Evolutionary conservation across 1,140 invertebrate genomes (phyloP).

Genomic region (Ceratosolen solmsi): DNA sequence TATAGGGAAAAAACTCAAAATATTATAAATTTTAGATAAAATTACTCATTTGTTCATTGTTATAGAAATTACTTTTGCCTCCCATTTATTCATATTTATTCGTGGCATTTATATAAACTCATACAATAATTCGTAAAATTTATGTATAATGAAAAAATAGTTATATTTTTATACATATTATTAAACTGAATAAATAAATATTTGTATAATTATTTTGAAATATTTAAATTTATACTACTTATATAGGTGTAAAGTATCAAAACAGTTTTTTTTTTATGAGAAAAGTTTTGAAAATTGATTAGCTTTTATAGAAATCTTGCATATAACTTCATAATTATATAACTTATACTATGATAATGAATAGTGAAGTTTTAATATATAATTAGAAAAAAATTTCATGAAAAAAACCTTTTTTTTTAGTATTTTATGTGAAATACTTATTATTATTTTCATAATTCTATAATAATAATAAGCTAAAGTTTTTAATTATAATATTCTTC

Average conservation of each 20-base stretch:
- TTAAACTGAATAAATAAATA: too few relatives aligned
- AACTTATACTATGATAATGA: background rate
- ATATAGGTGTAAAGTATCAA: background rate
- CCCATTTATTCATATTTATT: too few relatives aligned
- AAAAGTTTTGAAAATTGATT: background rate
- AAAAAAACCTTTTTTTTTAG: background rate
- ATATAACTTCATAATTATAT: background rate
- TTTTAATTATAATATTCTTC: too few relatives aligned
- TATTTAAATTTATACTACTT: background rate
- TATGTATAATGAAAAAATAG: too few relatives aligned
- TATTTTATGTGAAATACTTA: background rate
- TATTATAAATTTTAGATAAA: background rate
- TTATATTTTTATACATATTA: too few relatives aligned
- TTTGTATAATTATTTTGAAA: background rate
- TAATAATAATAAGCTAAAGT: too few relatives aligned
- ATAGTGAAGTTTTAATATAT: background rate
- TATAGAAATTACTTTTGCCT: too few relatives aligned
- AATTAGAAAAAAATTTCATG: background rate
- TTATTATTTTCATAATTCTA: too few relatives aligned
- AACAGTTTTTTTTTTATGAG: background rate
- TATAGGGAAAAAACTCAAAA: too few relatives aligned
- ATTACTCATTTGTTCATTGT: too few relatives aligned
- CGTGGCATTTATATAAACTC: too few relatives aligned
- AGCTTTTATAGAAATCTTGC: background rate
- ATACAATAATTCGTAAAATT: too few relatives aligned